Percentiles rank a stretch among this genome's conserved stretches.
phyloP scores from a whole-genome alignment of 2,113 vertebrate species.

The Seriola rivoliana region DNA sequence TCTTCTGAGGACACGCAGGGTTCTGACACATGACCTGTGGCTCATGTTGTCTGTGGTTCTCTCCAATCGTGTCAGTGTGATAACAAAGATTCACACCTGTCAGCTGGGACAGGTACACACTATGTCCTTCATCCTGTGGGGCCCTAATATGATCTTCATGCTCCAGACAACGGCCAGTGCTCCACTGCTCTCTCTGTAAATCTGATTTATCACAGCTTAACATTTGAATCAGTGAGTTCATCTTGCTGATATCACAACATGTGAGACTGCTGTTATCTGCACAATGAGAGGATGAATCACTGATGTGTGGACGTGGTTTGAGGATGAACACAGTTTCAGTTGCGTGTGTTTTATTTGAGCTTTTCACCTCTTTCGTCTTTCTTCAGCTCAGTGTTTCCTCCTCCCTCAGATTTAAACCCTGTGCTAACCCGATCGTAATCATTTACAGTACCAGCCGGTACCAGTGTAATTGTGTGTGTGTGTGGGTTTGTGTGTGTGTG shows the following conservation, averaged over 20 bases:
- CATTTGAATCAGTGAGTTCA: not conserved
- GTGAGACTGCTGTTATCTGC: not conserved
- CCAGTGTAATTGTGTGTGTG: constrained; percentile 17
- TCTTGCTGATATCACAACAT: not conserved
- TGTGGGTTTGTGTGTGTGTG: constrained; percentile 3
- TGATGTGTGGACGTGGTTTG: not conserved
- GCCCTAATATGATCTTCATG: too few species aligned
- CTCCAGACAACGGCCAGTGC: too few species aligned
- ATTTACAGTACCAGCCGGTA: constrained; percentile 57
- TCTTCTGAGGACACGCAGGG: too few species aligned
- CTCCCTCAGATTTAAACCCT: constrained; percentile 9
- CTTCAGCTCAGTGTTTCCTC: not conserved
- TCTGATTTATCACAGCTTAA: not conserved
- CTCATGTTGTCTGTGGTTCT: too few species aligned
- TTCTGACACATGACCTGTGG: too few species aligned
- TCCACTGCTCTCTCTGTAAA: too few species aligned
- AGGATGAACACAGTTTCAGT: not conserved
- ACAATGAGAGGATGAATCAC: not conserved
- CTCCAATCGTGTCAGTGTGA: too few species aligned
- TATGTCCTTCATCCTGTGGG: too few species aligned
- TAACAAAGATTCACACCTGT: too few species aligned
- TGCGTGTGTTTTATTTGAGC: not conserved
- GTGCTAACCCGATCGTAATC: constrained; percentile 31
- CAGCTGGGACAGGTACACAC: too few species aligned
- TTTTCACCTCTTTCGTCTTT: not conserved